These are phyloP conservation scores for Dicaeum eximium DNA, from an alignment of 2,113 vertebrate species.

Conservation along the genomic window DNA sequence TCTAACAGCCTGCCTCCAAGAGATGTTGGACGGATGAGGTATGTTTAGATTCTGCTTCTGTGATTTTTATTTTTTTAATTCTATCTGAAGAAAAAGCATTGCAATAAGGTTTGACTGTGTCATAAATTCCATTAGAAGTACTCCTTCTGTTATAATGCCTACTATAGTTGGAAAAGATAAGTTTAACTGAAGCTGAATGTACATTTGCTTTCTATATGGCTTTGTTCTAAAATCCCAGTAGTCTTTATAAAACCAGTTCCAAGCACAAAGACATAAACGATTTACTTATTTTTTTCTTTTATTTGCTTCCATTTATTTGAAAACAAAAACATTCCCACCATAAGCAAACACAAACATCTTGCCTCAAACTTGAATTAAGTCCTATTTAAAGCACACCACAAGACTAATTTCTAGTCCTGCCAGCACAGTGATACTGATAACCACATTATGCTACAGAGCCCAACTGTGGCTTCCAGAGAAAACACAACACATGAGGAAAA, in stretches of 20 bases:
- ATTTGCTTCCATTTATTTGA: constrained; percentile 47
- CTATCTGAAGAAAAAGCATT: background rate
- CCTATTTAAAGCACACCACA: constrained; percentile 44
- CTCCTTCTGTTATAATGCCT: background rate
- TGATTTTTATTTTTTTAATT: background rate
- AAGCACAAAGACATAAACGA: background rate
- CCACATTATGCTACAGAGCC: background rate
- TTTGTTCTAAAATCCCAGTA: background rate
- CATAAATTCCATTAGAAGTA: background rate
- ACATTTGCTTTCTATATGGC: background rate
- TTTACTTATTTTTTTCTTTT: constrained; percentile 12
- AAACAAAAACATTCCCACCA: constrained; percentile 17
- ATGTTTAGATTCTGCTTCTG: background rate
- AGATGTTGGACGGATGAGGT: background rate
- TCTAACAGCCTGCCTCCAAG: background rate
- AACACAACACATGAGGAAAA: constrained; percentile 25
- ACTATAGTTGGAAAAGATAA: background rate
- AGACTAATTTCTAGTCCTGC: constrained; percentile 39
- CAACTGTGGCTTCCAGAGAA: constrained; percentile 20
- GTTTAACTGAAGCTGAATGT: background rate
- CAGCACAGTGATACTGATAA: constrained; percentile 35
- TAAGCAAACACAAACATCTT: constrained; percentile 43
- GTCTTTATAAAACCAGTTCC: background rate
- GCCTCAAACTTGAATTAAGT: constrained; percentile 34
- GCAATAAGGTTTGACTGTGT: background rate